phyloP scores from a whole-genome alignment of 2,888 invertebrate species.

The Podabrus alpinus region DNA sequence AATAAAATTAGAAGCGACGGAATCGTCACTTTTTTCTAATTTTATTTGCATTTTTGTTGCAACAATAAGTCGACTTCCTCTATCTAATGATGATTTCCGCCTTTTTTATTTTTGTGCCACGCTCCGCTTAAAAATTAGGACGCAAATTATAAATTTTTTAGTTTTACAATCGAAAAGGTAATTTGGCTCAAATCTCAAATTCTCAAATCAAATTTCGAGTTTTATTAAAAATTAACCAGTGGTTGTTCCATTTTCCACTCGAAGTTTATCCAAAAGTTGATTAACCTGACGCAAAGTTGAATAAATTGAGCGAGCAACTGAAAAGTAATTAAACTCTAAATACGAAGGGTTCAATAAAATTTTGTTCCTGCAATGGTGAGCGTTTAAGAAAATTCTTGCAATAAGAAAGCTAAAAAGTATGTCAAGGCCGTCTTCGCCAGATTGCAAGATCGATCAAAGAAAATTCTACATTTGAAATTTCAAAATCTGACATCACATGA shows the following conservation, averaged over 20 bases:
- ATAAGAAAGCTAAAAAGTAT: neutral
- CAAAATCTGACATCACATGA: neutral
- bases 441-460: neutral
- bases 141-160: neutral
- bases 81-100: neutral
- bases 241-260: neutral
- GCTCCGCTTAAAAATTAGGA: neutral
- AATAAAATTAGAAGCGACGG: neutral
- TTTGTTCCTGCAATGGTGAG: neutral
- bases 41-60: neutral
- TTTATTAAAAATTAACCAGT: neutral
- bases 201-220: neutral
- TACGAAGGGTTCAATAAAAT: neutral
- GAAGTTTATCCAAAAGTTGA: neutral
- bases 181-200: neutral
- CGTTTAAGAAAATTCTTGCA: neutral
- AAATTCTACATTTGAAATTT: neutral
- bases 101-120: neutral
- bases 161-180: neutral
- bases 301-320: neutral
- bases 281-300: neutral
- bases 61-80: neutral
- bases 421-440: neutral
- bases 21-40: neutral
- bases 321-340: neutral